Conservation (phyloP, 1,140 invertebrate genomes). For the Drosophila suzukii region DNA sequence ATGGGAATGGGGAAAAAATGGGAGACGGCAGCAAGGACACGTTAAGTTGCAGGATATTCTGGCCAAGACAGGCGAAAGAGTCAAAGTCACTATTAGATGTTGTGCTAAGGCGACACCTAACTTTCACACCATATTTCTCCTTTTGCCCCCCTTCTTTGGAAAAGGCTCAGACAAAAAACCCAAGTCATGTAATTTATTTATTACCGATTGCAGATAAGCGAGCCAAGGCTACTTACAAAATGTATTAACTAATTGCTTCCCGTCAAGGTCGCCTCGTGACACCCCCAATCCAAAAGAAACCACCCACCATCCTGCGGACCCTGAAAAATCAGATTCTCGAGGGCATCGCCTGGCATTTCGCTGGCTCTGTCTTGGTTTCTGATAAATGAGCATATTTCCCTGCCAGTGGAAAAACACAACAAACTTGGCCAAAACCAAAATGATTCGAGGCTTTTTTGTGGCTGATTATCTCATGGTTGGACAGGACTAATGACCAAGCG, state of each 20-base stretch:
- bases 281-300: not conserved
- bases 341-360: conserved; percentile 37
- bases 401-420: not conserved
- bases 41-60: conserved; percentile 41
- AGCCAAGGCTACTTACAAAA: conserved; percentile 51
- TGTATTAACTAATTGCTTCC: conserved; percentile 73
- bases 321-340: conserved; percentile 53
- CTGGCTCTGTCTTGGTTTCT: conserved; percentile 30
- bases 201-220: conserved; percentile 67
- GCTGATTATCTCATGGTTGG: conserved; percentile 29
- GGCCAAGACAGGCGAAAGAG: conserved; percentile 41
- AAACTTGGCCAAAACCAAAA: conserved; percentile 30
- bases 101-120: conserved; percentile 45
- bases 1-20: conserved; percentile 12
- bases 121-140: conserved; percentile 12
- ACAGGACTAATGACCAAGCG: conserved; percentile 32
- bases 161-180: conserved; percentile 13
- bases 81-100: conserved; percentile 53
- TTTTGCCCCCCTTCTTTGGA: too few species aligned
- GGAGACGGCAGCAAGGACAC: conserved; percentile 16
- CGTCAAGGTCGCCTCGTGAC: conserved; percentile 47
- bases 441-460: conserved; percentile 31
- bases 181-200: conserved; percentile 76
- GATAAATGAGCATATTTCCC: conserved; percentile 54
- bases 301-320: not conserved